Evolutionary conservation across 2,888 invertebrate species (phyloP).

Genomic region (Lagria hirta): DNA sequence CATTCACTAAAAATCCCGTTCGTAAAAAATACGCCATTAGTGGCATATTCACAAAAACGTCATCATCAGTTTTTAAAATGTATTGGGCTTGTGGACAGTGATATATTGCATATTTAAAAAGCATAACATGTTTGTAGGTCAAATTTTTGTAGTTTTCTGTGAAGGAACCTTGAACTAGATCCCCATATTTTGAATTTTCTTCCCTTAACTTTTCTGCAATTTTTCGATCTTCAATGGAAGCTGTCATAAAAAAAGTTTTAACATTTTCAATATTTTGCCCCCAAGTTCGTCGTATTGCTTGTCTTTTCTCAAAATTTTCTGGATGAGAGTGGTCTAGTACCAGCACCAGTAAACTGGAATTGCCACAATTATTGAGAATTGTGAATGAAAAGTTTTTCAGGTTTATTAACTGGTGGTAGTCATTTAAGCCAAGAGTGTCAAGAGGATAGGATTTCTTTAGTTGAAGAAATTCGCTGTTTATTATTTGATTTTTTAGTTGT

Average conservation of each 20-base stretch:
- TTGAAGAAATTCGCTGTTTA: no score
- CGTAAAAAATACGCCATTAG: constrained; percentile 61
- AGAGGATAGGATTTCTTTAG: no score
- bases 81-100: constrained; percentile 64
- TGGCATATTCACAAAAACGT: constrained; percentile 71
- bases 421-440: no score
- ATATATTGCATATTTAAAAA: constrained; percentile 73
- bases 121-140: constrained; percentile 83
- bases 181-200: constrained; percentile 62
- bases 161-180: constrained; percentile 77
- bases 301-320: constrained; percentile 63
- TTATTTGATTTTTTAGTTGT: no score
- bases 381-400: not conserved
- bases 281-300: constrained; percentile 73
- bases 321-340: constrained; percentile 64
- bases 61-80: constrained; percentile 75
- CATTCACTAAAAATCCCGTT: constrained; percentile 61
- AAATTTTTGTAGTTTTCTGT: constrained; percentile 77
- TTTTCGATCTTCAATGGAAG: constrained; percentile 54
- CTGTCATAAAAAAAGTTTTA: constrained; percentile 68
- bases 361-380: not conserved
- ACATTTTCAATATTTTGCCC: constrained; percentile 58
- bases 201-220: constrained; percentile 44
- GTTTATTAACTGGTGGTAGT: not conserved
- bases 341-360: not conserved